These are phyloP conservation scores for Ecdyonurus torrentis DNA, from an alignment of 2,888 invertebrate species.

Conservation along the genomic window DNA sequence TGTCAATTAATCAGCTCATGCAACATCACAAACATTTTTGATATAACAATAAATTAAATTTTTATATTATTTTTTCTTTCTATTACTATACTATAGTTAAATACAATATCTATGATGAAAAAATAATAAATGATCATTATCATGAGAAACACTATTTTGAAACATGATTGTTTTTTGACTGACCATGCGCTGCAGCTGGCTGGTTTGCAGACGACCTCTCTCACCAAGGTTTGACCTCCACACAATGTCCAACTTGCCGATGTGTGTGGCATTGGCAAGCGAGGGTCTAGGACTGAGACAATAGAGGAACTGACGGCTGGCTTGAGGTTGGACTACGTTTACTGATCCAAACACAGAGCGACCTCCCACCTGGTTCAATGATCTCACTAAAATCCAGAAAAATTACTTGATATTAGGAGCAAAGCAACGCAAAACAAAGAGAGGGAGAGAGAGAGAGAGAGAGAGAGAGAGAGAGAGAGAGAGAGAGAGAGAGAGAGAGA, in stretches of 20 bases:
- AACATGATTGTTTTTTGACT: conserved; percentile 15
- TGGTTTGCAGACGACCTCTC: conserved; percentile 89
- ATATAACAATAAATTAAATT: neutral
- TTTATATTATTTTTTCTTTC: neutral
- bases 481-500: too few relatives aligned
- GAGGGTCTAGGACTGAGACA: conserved; percentile 69
- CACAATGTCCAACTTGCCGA: conserved; percentile 94
- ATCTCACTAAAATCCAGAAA: conserved; percentile 45
- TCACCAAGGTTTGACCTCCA: conserved; percentile 97
- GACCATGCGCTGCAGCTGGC: conserved; percentile 79
- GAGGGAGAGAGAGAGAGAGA: too few relatives aligned
- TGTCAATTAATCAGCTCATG: too few relatives aligned
- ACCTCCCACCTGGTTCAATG: conserved; percentile 47
- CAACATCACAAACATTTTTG: too few relatives aligned
- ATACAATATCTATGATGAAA: conserved; percentile 2
- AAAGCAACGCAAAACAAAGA: too few relatives aligned
- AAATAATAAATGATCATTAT: conserved; percentile 7
- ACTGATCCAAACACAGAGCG: conserved; percentile 64
- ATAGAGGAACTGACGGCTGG: conserved; percentile 89
- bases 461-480: too few relatives aligned
- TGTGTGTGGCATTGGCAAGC: conserved; percentile 66
- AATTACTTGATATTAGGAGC: too few relatives aligned
- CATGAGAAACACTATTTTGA: conserved; percentile 5
- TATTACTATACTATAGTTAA: too few relatives aligned
- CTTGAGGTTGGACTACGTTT: conserved; percentile 70